Conservation (phyloP, 2,888 invertebrate genomes). For the Melanchra persicariae region DNA sequence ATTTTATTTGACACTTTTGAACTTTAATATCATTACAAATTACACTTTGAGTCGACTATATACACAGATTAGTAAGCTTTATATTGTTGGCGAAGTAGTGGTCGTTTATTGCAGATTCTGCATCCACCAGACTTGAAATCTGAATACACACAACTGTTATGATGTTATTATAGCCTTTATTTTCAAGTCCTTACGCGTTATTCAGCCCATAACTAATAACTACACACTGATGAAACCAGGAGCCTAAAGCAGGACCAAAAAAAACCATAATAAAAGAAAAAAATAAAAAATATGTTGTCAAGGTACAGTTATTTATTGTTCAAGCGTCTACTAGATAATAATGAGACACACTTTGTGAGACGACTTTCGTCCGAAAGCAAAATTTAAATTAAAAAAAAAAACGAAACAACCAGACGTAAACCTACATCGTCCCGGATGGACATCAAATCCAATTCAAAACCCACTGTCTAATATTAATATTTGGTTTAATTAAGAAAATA, state of each 20-base stretch:
- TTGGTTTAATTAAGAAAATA: conserved; percentile 69
- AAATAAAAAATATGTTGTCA: conserved; percentile 77
- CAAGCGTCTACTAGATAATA: conserved; percentile 88
- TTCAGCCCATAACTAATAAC: conserved; percentile 28
- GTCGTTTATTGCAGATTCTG: conserved; percentile 9
- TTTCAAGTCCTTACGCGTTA: conserved; percentile 4
- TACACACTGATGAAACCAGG: conserved; percentile 22
- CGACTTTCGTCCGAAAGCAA: conserved; percentile 79
- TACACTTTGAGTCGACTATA: conserved; percentile 56
- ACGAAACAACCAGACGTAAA: conserved; percentile 81
- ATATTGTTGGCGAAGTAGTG: conserved; percentile 28
- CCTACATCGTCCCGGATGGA: conserved; percentile 77
- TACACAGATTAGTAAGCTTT: conserved; percentile 52
- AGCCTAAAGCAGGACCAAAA: conserved; percentile 42
- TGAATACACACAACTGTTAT: neutral
- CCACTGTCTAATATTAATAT: conserved; percentile 79
- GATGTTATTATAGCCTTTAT: neutral
- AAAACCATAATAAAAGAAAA: conserved; percentile 48
- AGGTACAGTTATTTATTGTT: conserved; percentile 90
- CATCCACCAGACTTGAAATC: neutral
- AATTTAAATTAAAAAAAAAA: conserved; percentile 78
- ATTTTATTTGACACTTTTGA: conserved; percentile 54
- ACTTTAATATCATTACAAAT: conserved; percentile 57
- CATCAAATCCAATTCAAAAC: conserved; percentile 73
- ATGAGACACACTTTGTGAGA: conserved; percentile 84